A percentile compares a stretch with the other conserved stretches of the same genome.
Evolutionary conservation across 2,888 invertebrate genomes (phyloP).

Genomic region (Helobdella robusta): DNA sequence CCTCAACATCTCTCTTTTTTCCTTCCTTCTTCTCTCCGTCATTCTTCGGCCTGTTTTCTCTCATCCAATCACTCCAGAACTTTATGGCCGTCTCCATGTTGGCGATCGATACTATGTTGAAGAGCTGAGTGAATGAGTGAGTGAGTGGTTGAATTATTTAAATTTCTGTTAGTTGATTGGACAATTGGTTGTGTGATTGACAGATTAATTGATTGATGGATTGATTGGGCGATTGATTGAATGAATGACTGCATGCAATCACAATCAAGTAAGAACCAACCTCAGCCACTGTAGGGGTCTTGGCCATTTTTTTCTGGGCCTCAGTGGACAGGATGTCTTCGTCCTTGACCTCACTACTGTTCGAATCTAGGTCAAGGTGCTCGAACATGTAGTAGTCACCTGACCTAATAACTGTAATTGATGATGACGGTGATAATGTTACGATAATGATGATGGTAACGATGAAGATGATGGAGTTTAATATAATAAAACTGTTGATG

Average conservation of each 20-base stretch:
- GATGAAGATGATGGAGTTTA: neutral
- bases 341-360: neutral
- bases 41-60: neutral
- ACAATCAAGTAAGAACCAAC: neutral
- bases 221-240: too few relatives aligned
- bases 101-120: conserved; percentile 9
- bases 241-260: neutral
- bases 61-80: neutral
- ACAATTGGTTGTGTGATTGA: too few relatives aligned
- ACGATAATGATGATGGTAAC: neutral
- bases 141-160: too few relatives aligned
- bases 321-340: neutral
- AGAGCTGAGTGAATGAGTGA: neutral
- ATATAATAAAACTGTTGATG: neutral
- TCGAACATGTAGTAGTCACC: conserved; percentile 99
- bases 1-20: neutral
- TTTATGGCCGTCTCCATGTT: conserved; percentile 5
- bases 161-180: too few relatives aligned
- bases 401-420: conserved; percentile 82
- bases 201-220: too few relatives aligned
- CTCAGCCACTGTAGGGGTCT: conserved; percentile 5
- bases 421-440: neutral
- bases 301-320: neutral
- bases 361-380: conserved; percentile 65
- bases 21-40: neutral